Evolutionary conservation across 2,113 vertebrate genomes (phyloP), one percentile per base, ranked within the genome.

Genomic region (Myxocyprinus asiaticus): DNA sequence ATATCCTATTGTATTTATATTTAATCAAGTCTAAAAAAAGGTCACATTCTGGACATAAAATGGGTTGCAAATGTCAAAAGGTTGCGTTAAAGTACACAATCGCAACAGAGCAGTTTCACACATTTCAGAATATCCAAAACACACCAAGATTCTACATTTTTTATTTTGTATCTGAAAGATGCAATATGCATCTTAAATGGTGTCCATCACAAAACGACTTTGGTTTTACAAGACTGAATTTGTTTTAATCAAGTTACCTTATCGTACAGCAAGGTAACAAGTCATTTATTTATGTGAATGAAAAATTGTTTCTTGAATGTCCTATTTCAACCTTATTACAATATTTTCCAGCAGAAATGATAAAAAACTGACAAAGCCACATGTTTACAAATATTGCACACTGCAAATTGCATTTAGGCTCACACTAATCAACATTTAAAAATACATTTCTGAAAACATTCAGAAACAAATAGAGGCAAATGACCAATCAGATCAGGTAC

Each of bases 201-300:
- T 87, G 80, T 87, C 79, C 80, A 86, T 89, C 84, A 90, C 86
- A 90, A 90, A 90, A 87, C 88, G 84, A 90, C 91, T 92, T 92
- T 91, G 91, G 91, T 92, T 90, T 90, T 73, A 76, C 59, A 70
- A 79, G 75, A 33, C 22, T 33, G 22, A 33, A 33, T 33, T 33
- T 33, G 22, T 33, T 33, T n/a, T 33, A 33, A 33, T 33, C 1
- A 33, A 33, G 22, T 80, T 74, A 53, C 69, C 47, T 77, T 83
- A 77, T 6, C 22, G 22, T 80, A 83, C 47, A 67, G 58, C 59
- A 75, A 75, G 53, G 68, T 71, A 42, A 79, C 68, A 68, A 76
- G 22, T 33, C 22, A 33, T 33, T 33, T 3, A 33, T 33, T 33
- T 33, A 33, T 33, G 22, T 33, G 22, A 33, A 33, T 33, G 47